Base-by-base conservation (phyloP, 1,140 invertebrate genomes). In the Drosophila nannoptera region DNA sequence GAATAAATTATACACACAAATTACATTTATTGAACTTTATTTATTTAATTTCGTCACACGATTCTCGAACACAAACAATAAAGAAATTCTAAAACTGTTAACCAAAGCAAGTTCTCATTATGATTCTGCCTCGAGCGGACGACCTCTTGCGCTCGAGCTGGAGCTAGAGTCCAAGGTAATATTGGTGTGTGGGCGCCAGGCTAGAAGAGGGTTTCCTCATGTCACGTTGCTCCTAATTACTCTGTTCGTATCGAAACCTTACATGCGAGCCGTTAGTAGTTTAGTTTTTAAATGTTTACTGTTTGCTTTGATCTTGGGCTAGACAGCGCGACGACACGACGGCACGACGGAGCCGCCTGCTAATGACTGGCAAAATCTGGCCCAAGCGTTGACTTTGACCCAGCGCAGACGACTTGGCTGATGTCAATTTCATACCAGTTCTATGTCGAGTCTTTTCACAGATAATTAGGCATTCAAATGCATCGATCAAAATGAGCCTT, bases 341-440 rank as follows among this genome's bases (percentile, higher is more conserved):
- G 22, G 22, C 1, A 22, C 22, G 22, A 22, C 22, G 22, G 22
- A 36, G 32, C 72, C 70, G 60, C 36, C 43, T 49, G 56, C 69
- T 74, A 82, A 86, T 84, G 81, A 84, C 81, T 73, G 65, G 80
- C 80, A 69, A 80, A 56, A 76, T 84, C 73, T 62, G 62, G 59
- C 56, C 73, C 69, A 76, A 63, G 65, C 73, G 70, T 77, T 77
- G 81, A 86, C 81, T 84, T 84, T 84, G 81, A 84, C 81, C 81
- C 67, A 73, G 67, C 71, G 77, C 67, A 67, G 60, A 71, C 55
- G 5, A 36, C 65, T 46, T 63, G 31, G 40, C 22, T 54, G 55
- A 54, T 48, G 53, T 66, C 63, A 55, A 53, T 55, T 60, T 58
- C 73, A 60, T 69, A 65, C 56, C 73, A 55, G 46, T 69, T 69